Percentiles rank a stretch among this genome's conserved stretches.
Conservation (phyloP, 2,888 invertebrate genomes). For the Platerodrilus igneus region DNA sequence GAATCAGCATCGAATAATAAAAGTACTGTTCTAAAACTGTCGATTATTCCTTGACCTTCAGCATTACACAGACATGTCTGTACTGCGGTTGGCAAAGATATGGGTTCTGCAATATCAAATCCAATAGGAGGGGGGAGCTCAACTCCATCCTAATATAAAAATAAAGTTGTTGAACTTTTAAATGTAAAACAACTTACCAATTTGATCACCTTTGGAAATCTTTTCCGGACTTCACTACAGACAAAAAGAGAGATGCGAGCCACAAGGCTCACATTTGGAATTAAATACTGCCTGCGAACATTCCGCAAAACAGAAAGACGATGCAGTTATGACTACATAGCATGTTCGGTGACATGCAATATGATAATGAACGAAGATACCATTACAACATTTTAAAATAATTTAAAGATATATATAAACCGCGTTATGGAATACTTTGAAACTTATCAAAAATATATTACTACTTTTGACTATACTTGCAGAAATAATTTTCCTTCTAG, state of each 20-base stretch:
- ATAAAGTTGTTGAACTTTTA: constrained; percentile 3
- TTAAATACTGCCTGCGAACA: constrained; percentile 26
- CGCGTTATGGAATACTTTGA: no score
- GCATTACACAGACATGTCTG: constrained; percentile 67
- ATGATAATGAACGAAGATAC: no score
- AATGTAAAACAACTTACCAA: constrained; percentile 64
- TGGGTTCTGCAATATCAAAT: constrained; percentile 73
- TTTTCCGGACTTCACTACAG: constrained; percentile 85
- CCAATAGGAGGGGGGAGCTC: constrained; percentile 81
- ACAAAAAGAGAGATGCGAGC: constrained; percentile 46
- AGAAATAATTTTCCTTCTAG: no score
- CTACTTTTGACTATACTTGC: no score
- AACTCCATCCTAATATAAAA: constrained; percentile 66
- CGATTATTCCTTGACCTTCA: constrained; percentile 65
- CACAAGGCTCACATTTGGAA: constrained; percentile 27
- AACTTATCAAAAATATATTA: no score
- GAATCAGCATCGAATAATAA: constrained; percentile 76
- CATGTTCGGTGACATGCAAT: no score
- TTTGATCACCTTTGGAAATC: constrained; percentile 79
- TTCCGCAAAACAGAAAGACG: constrained; percentile 19
- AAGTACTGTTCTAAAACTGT: constrained; percentile 81
- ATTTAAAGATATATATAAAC: no score
- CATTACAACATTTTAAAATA: no score
- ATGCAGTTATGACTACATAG: constrained; percentile 11
- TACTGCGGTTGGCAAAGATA: constrained; percentile 59